Evolutionary conservation across 1,140 invertebrate species (phyloP).

Genomic region (Trichonephila clavipes): DNA sequence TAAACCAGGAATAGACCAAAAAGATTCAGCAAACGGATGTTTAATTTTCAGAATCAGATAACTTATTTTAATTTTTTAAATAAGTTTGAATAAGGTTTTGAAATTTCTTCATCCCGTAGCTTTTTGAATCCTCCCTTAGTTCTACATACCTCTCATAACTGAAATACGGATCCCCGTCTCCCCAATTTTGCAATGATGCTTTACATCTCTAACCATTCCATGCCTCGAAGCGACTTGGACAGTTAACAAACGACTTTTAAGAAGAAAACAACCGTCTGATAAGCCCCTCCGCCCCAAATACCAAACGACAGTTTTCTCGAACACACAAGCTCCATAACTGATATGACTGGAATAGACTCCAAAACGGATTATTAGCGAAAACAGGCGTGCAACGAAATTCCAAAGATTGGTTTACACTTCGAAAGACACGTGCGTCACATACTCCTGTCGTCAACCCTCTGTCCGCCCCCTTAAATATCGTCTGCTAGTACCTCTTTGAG

Average conservation of each 20-base stretch:
- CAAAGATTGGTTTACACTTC: constrained; percentile 37
- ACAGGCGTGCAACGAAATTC: constrained; percentile 11
- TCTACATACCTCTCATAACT: too few species aligned
- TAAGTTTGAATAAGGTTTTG: too few species aligned
- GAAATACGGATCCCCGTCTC: too few species aligned
- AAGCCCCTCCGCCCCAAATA: neutral
- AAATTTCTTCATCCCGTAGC: too few species aligned
- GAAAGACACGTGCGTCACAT: constrained; percentile 34
- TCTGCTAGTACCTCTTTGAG: neutral
- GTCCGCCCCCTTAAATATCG: neutral
- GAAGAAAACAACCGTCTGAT: neutral
- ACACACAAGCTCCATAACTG: neutral
- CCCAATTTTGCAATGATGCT: neutral
- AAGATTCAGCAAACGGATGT: too few species aligned
- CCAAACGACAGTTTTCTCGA: neutral
- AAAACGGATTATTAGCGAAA: constrained; percentile 32
- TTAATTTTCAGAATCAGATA: too few species aligned
- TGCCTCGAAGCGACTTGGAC: neutral
- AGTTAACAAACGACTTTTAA: constrained; percentile 16
- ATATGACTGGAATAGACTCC: neutral
- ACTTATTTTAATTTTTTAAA: too few species aligned
- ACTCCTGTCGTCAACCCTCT: constrained; percentile 1
- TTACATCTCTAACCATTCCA: neutral
- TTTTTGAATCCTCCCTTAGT: too few species aligned
- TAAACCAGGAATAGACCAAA: too few species aligned